These are phyloP conservation scores for Mola mola DNA, from an alignment of 2,113 vertebrate species.

Conservation along the genomic window DNA sequence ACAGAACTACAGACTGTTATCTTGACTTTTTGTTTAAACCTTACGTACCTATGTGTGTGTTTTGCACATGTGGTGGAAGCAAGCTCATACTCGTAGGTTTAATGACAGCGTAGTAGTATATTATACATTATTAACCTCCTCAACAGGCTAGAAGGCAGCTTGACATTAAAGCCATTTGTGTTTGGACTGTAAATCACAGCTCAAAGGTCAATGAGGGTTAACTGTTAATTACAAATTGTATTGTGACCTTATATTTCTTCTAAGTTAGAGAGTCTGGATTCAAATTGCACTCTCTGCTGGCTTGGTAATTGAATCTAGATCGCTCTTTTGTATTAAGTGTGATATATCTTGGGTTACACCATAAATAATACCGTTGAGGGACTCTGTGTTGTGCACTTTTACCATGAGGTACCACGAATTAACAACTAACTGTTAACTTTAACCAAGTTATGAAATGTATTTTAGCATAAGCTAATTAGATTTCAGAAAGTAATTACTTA, in stretches of 20 bases:
- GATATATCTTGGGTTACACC: constrained; percentile 58
- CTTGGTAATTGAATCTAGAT: constrained; percentile 75
- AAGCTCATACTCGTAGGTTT: not conserved
- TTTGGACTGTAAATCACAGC: constrained; percentile 50
- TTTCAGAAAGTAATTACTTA: constrained; percentile 17
- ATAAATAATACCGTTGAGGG: too few relatives aligned
- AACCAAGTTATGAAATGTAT: constrained; percentile 6
- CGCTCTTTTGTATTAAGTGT: constrained; percentile 62
- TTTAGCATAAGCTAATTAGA: constrained; percentile 14
- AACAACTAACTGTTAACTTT: constrained; percentile 8
- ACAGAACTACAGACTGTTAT: too few relatives aligned
- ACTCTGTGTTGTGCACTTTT: constrained; percentile 41
- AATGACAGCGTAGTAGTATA: not conserved
- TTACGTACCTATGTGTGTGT: too few relatives aligned
- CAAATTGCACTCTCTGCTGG: constrained; percentile 61
- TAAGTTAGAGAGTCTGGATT: constrained; percentile 57
- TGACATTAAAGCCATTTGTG: constrained; percentile 20
- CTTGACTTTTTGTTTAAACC: too few relatives aligned
- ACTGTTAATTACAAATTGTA: constrained; percentile 62
- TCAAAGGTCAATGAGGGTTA: constrained; percentile 63
- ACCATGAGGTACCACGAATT: too few relatives aligned
- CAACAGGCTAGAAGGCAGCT: not conserved
- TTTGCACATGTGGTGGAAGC: not conserved
- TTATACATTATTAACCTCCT: not conserved
- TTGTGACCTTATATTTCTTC: constrained; percentile 60